These are phyloP conservation scores for Silurus meridionalis DNA, from an alignment of 2,113 vertebrate species.

Conservation along the genomic window DNA sequence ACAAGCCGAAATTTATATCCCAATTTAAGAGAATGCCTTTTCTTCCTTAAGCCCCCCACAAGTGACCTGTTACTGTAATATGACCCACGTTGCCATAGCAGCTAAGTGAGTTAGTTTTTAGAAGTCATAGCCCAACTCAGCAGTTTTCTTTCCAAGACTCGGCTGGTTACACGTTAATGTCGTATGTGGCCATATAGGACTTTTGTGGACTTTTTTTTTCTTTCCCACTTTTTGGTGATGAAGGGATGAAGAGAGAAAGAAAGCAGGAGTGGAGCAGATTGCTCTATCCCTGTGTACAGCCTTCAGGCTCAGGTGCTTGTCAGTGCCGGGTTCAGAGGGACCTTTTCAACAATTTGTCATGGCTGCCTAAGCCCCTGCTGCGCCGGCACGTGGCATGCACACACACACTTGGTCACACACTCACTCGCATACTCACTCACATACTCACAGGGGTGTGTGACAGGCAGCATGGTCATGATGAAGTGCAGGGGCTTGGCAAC, in stretches of 20 bases:
- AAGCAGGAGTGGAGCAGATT: slow-evolving; percentile 48
- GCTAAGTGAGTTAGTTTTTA: slow-evolving; percentile 65
- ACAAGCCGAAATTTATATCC: not conserved
- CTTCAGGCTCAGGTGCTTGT: slow-evolving; percentile 90
- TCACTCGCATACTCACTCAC: slow-evolving; percentile 49
- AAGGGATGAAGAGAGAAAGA: slow-evolving; percentile 30
- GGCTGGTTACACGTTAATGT: not conserved
- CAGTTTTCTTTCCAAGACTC: slow-evolving; percentile 6
- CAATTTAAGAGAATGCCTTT: not conserved
- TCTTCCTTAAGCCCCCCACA: slow-evolving; percentile 60
- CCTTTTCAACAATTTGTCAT: slow-evolving; percentile 96
- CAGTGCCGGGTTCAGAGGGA: slow-evolving; percentile 79
- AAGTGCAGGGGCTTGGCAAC: slow-evolving; percentile 73
- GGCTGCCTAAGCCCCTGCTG: slow-evolving; percentile 84
- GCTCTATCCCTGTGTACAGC: slow-evolving; percentile 55
- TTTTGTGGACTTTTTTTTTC: not conserved
- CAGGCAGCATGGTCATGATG: slow-evolving; percentile 70
- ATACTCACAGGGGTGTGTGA: slow-evolving; percentile 44
- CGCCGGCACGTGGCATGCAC: slow-evolving; percentile 85
- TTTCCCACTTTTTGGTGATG: slow-evolving; percentile 42
- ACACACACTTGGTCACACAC: slow-evolving; percentile 62
- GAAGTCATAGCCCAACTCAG: slow-evolving; percentile 27
- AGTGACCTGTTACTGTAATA: slow-evolving; percentile 65
- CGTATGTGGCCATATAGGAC: not conserved
- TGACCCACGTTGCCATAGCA: slow-evolving; percentile 75